Conservation (phyloP, 2,113 vertebrate species). For the Trichomycterus rosablanca region DNA sequence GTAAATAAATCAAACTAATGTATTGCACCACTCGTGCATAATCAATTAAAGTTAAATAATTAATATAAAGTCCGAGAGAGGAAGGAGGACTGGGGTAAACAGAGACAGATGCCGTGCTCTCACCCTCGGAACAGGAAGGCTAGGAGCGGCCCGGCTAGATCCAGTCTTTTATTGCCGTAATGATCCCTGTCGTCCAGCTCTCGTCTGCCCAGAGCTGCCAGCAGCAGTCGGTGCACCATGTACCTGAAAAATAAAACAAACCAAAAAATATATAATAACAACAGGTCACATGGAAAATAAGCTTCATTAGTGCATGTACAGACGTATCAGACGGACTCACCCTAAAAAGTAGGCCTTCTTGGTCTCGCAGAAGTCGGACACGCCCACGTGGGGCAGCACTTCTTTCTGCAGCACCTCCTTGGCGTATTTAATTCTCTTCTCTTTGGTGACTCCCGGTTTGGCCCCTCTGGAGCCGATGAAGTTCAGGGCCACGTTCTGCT, state of each 20-base stretch:
- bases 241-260: slow-evolving; percentile 69
- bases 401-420: slow-evolving; percentile 98
- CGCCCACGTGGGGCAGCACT: slow-evolving; percentile 94
- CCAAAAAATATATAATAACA: background rate
- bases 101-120: slow-evolving; percentile 28
- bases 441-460: slow-evolving; percentile 97
- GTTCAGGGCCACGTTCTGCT: slow-evolving; percentile 96
- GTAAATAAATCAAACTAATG: no score
- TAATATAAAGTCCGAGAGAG: no score
- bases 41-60: no score
- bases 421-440: slow-evolving; percentile 95
- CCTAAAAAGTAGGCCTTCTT: slow-evolving; percentile 98
- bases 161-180: slow-evolving; percentile 97
- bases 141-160: slow-evolving; percentile 91
- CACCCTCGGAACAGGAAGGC: slow-evolving; percentile 97
- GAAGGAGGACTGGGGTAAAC: no score
- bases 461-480: slow-evolving; percentile 97
- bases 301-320: background rate
- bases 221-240: slow-evolving; percentile 92
- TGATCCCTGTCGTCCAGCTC: slow-evolving; percentile 98
- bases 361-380: slow-evolving; percentile 98
- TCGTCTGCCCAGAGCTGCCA: slow-evolving; percentile 89
- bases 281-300: background rate
- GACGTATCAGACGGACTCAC: slow-evolving; percentile 59
- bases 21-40: no score